These are phyloP conservation scores for Leptinotarsa tumamoca DNA, from an alignment of 2,888 invertebrate species.

Conservation along the genomic window DNA sequence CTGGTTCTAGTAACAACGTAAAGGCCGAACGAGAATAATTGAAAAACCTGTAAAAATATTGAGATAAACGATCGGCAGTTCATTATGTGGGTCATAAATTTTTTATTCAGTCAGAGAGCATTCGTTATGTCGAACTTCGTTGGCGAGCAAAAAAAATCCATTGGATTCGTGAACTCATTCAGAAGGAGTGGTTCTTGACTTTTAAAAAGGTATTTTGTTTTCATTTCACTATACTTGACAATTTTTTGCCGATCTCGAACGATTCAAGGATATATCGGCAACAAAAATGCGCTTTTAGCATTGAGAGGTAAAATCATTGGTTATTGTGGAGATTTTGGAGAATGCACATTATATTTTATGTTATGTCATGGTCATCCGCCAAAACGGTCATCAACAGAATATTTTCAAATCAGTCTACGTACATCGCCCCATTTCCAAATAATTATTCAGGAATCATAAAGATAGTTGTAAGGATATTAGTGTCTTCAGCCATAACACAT, in stretches of 20 bases:
- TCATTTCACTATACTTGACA: background rate
- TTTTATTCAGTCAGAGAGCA: slow-evolving; percentile 24
- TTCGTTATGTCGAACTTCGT: slow-evolving; percentile 8
- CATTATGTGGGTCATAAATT: slow-evolving; percentile 39
- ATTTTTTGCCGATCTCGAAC: background rate
- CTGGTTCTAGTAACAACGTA: slow-evolving; percentile 17
- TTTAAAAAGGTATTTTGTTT: slow-evolving; percentile 1
- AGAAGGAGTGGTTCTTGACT: slow-evolving; percentile 10
- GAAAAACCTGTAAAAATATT: slow-evolving; percentile 39
- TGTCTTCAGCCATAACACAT: too few species aligned
- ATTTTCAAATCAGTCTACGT: too few species aligned
- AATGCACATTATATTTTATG: background rate
- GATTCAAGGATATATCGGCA: background rate
- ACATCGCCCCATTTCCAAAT: too few species aligned
- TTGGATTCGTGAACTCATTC: background rate
- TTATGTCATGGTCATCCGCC: background rate
- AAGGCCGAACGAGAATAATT: slow-evolving; percentile 37
- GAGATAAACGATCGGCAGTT: slow-evolving; percentile 37
- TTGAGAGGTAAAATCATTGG: background rate
- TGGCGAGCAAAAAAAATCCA: slow-evolving; percentile 3
- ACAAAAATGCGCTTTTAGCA: background rate
- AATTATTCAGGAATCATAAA: too few species aligned
- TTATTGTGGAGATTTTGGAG: background rate
- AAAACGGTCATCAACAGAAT: background rate
- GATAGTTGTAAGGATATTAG: too few species aligned